A percentile compares a stretch with the other conserved stretches of the same genome.
phyloP scores from a whole-genome alignment of 2,888 invertebrate species.

The Boloria euphrosyne region DNA sequence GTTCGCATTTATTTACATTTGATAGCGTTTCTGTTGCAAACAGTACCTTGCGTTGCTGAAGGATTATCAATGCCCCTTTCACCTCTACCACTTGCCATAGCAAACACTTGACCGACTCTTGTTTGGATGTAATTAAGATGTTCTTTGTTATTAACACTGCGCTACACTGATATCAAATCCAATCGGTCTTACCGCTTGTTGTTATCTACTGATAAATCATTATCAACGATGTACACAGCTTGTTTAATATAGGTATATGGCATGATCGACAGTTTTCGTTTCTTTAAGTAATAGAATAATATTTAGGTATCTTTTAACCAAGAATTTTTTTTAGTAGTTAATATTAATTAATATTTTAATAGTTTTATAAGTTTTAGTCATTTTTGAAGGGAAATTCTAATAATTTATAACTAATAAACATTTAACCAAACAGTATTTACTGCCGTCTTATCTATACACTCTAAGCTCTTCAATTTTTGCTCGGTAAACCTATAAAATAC shows the following conservation, averaged over 20 bases:
- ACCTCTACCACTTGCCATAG: constrained; percentile 36
- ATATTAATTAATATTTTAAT: no score
- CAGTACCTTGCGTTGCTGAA: constrained; percentile 58
- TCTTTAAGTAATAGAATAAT: background rate
- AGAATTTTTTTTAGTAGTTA: no score
- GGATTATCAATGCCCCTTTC: constrained; percentile 58
- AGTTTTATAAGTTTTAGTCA: no score
- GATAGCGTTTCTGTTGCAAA: no score
- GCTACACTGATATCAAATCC: constrained; percentile 57
- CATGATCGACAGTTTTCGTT: constrained; percentile 1
- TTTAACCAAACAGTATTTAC: no score
- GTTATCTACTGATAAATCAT: constrained; percentile 58
- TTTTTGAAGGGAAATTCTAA: no score
- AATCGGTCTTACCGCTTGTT: constrained; percentile 53
- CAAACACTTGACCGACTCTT: constrained; percentile 3
- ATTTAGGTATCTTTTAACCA: no score
- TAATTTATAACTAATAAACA: no score
- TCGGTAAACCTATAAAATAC: no score
- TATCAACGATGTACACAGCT: constrained; percentile 40
- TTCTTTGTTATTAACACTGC: constrained; percentile 57
- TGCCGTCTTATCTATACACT: no score
- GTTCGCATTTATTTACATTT: constrained; percentile 47
- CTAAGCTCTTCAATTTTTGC: no score
- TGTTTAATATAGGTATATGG: constrained; percentile 17
- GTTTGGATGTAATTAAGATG: constrained; percentile 41